Evolutionary conservation across 2,113 vertebrate species (phyloP).

Genomic region (Pollachius pollachius): DNA sequence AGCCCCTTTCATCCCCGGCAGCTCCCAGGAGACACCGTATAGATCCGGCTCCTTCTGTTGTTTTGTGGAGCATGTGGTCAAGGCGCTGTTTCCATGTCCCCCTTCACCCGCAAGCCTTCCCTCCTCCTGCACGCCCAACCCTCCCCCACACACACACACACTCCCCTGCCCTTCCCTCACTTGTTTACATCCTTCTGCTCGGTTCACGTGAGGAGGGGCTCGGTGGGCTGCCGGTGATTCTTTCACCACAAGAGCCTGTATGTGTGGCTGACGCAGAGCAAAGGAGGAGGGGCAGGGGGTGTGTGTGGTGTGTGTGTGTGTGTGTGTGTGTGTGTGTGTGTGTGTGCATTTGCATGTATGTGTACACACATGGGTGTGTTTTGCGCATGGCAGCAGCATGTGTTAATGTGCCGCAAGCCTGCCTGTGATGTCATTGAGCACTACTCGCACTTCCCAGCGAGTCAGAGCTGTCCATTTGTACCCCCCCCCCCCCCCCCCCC

Average conservation of each 20-base stretch:
- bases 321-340: neutral
- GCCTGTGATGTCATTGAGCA: constrained; percentile 66
- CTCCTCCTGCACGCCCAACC: constrained; percentile 27
- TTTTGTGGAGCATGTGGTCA: constrained; percentile 61
- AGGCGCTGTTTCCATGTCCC: constrained; percentile 50
- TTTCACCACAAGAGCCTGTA: neutral
- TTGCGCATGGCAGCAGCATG: neutral
- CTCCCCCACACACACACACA: constrained; percentile 4
- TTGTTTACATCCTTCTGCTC: constrained; percentile 69
- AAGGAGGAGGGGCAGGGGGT: neutral
- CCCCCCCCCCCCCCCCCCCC: constrained; percentile 18
- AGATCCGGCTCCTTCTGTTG: constrained; percentile 40
- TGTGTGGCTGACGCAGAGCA: constrained; percentile 14
- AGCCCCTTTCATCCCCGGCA: constrained; percentile 49
- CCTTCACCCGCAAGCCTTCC: constrained; percentile 15
- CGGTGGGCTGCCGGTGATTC: neutral
- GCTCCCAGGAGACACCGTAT: constrained; percentile 37
- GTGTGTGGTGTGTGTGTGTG: neutral
- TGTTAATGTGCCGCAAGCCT: neutral
- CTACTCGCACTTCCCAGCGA: constrained; percentile 56
- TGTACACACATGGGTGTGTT: constrained; percentile 3
- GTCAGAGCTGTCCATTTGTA: constrained; percentile 51
- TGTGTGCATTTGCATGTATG: neutral
- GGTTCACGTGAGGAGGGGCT: constrained; percentile 29
- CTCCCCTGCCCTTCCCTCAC: constrained; percentile 28